Evolutionary conservation across 2,113 vertebrate species (phyloP).

Genomic region (Malurus alboscapulatus): DNA sequence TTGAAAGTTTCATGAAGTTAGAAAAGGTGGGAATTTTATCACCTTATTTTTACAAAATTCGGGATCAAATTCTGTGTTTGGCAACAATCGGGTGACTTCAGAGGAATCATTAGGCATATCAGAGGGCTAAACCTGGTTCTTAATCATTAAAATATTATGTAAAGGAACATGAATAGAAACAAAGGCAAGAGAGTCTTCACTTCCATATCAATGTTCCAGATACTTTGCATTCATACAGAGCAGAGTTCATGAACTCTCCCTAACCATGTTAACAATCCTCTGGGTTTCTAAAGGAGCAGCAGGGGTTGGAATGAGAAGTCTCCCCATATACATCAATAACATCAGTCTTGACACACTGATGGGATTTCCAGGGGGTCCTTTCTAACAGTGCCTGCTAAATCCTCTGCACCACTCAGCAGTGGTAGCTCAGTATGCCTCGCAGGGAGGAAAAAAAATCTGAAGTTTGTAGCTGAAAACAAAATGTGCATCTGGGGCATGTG

Average conservation of each 20-base stretch:
- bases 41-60: not conserved
- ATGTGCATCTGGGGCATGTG: not conserved
- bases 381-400: conserved; percentile 48
- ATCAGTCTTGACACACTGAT: conserved; percentile 70
- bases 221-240: conserved; percentile 79
- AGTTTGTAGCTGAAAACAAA: conserved; percentile 32
- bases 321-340: conserved; percentile 80
- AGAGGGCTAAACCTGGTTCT: conserved; percentile 33
- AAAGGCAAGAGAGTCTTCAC: conserved; percentile 58
- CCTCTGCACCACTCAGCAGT: conserved; percentile 31
- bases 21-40: not conserved
- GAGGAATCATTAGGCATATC: conserved; percentile 18
- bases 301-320: conserved; percentile 77
- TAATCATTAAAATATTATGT: conserved; percentile 69
- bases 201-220: conserved; percentile 78
- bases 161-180: conserved; percentile 69
- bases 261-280: conserved; percentile 79
- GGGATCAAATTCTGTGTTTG: not conserved
- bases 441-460: conserved; percentile 12
- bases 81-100: not conserved
- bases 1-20: not conserved
- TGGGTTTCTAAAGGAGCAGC: conserved; percentile 80
- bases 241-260: conserved; percentile 82
- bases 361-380: conserved; percentile 67
- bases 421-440: conserved; percentile 6